phyloP scores from a whole-genome alignment of 1,140 invertebrate species.

The Conus ventricosus region DNA sequence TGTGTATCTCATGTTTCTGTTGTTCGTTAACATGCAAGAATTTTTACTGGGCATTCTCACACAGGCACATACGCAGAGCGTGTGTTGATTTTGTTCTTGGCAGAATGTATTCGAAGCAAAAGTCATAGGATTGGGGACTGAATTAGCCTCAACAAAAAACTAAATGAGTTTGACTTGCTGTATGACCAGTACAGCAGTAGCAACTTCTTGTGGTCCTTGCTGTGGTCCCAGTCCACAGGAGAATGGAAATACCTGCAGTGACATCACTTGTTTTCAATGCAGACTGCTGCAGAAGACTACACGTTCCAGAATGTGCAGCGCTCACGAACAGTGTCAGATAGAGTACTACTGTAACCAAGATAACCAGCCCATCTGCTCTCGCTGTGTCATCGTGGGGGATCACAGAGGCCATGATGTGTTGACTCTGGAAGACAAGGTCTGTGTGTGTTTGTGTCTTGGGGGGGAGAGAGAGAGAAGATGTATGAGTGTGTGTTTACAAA shows the following conservation, averaged over 20 bases:
- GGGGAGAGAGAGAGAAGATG: not conserved
- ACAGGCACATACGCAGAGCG: too few relatives aligned
- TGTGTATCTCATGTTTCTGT: too few relatives aligned
- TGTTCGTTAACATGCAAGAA: too few relatives aligned
- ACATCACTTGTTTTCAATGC: not conserved
- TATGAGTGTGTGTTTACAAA: too few relatives aligned
- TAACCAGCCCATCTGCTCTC: constrained; percentile 62
- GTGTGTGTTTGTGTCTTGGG: constrained; percentile 54
- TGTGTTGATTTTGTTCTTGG: too few relatives aligned
- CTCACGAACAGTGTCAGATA: constrained; percentile 56
- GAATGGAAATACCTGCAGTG: constrained; percentile 48
- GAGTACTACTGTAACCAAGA: constrained; percentile 71
- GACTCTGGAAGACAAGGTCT: constrained; percentile 67
- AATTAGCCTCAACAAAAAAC: too few relatives aligned
- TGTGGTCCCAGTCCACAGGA: constrained; percentile 56
- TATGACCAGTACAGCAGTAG: too few relatives aligned
- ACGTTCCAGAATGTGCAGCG: constrained; percentile 44
- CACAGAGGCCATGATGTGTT: constrained; percentile 65
- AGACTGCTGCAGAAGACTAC: constrained; percentile 27
- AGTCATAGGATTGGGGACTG: too few relatives aligned
- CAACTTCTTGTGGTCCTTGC: constrained; percentile 46
- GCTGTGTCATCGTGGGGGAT: constrained; percentile 66
- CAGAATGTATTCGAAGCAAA: too few relatives aligned
- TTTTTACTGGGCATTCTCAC: too few relatives aligned
- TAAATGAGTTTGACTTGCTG: too few relatives aligned